Evolutionary conservation across 2,797 vertebrate species (phyloP).

Genomic region (Cephalopachus bancanus): DNA sequence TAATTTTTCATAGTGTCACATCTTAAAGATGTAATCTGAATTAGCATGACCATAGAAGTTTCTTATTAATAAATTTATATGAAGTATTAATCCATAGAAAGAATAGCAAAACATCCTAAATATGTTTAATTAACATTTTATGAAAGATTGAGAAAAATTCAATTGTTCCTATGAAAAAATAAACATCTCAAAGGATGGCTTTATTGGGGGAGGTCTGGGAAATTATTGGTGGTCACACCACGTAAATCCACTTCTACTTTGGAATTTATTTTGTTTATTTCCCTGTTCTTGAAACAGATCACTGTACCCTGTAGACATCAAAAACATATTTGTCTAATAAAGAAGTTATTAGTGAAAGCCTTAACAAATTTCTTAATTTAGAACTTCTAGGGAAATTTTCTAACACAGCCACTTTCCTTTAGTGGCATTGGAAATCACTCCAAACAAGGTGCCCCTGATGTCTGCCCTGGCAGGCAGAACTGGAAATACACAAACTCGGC

Average conservation of each 20-base stretch:
- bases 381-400: not conserved
- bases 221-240: not conserved
- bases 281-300: not conserved
- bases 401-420: not conserved
- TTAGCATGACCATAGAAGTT: not conserved
- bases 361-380: not conserved
- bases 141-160: not conserved
- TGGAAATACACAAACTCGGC: not conserved
- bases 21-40: not conserved
- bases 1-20: not conserved
- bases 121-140: not conserved
- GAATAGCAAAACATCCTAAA: not conserved
- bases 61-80: not conserved
- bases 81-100: not conserved
- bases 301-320: not conserved
- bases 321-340: not conserved
- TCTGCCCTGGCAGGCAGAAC: not conserved
- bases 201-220: not conserved
- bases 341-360: conserved; percentile 2
- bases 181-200: not conserved
- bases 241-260: not conserved
- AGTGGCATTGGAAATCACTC: conserved; percentile 49
- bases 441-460: not conserved
- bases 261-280: not conserved
- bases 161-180: not conserved